These are phyloP conservation scores for Tipula lateralis DNA, from an alignment of 2,888 invertebrate genomes.

Conservation along the genomic window DNA sequence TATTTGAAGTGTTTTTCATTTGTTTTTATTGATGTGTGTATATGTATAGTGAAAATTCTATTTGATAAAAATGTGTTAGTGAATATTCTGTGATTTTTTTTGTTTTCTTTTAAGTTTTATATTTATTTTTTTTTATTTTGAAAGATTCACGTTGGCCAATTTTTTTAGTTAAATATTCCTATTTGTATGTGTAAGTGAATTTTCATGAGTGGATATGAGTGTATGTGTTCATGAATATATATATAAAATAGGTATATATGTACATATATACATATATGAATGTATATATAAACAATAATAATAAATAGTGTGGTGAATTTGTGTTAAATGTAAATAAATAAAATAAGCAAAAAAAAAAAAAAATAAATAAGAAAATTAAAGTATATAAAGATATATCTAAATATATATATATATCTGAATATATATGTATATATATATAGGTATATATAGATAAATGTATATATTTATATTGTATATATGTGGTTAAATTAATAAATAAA, in stretches of 20 bases:
- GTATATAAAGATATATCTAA: neutral
- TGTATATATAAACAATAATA: slow-evolving; percentile 11
- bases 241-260: neutral
- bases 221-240: neutral
- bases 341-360: neutral
- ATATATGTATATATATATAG: neutral
- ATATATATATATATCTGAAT: neutral
- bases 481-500: slow-evolving; percentile 20
- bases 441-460: slow-evolving; percentile 24
- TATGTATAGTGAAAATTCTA: slow-evolving; percentile 5
- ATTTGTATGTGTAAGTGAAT: neutral
- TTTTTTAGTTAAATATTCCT: neutral
- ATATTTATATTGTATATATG: slow-evolving; percentile 14
- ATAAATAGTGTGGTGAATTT: slow-evolving; percentile 19
- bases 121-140: slow-evolving; percentile 13
- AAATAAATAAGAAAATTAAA: neutral
- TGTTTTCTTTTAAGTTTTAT: slow-evolving; percentile 25
- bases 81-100: slow-evolving; percentile 26
- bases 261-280: neutral
- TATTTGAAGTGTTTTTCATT: slow-evolving; percentile 11
- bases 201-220: neutral
- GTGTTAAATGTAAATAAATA: slow-evolving; percentile 5
- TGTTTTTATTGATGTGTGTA: neutral
- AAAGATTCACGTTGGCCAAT: slow-evolving; percentile 7
- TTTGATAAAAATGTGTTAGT: neutral